phyloP scores from a whole-genome alignment of 2,888 invertebrate species.

The Gasteruption jaculator region DNA sequence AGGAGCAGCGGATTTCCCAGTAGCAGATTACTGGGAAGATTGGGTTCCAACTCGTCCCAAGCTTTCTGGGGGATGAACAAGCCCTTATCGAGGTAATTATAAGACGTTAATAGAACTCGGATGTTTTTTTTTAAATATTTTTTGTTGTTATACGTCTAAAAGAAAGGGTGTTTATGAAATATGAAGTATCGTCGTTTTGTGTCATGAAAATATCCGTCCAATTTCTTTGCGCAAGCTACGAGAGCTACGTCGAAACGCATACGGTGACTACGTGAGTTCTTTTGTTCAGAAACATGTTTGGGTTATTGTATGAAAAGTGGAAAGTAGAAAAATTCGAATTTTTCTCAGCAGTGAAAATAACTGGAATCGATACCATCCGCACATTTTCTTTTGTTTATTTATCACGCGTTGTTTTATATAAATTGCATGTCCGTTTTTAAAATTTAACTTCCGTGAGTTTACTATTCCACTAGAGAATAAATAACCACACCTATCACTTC shows the following conservation, averaged over 20 bases:
- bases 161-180: neutral
- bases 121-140: slow-evolving; percentile 6
- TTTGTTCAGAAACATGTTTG: slow-evolving; percentile 31
- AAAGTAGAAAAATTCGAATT: no score
- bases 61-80: slow-evolving; percentile 55
- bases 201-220: slow-evolving; percentile 11
- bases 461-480: no score
- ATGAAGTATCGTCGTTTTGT: slow-evolving; percentile 3
- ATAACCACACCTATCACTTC: no score
- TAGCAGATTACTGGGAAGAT: slow-evolving; percentile 58
- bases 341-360: no score
- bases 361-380: no score
- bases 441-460: no score
- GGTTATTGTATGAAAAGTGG: no score
- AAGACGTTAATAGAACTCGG: neutral
- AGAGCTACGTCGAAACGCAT: slow-evolving; percentile 46
- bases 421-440: no score
- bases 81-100: slow-evolving; percentile 53
- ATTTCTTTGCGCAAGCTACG: slow-evolving; percentile 48
- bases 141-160: neutral
- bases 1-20: slow-evolving; percentile 61
- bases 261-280: slow-evolving; percentile 48
- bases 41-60: slow-evolving; percentile 44
- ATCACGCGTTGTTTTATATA: no score
- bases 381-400: no score